Evolutionary conservation across 2,888 invertebrate genomes (phyloP), one percentile per base, ranked within the genome.

Genomic region (Calameuta idolon): DNA sequence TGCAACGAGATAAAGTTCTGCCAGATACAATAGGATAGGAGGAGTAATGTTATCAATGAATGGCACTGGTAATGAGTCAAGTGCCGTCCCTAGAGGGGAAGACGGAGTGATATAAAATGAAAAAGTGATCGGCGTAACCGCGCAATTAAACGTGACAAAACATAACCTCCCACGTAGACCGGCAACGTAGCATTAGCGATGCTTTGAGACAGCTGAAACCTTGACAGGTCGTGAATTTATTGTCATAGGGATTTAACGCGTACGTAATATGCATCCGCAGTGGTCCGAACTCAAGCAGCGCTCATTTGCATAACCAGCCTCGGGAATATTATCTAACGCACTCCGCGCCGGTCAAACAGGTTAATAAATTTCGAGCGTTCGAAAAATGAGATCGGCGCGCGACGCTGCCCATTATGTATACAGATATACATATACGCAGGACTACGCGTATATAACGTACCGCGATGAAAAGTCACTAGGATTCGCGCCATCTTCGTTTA

Each of bases 271-370:
- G 71, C 71, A 71, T 31, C 71, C 31, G 23, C 77, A 40, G 76
- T n/a, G 73, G 40, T 40, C 37, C 74, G 55, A 74, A 69, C 71
- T 79, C 55, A 69, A 69, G 76, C 69, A 74, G 69, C 74, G 30
- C 78, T 79, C 71, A 81, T 81, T 81, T 78, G 78, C 79, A 81
- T 79, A 81, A 81, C 79, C 78, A 78, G 79, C 74, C 78, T 71
- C 34, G 55, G 74, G 23, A 69, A 79, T 77, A 76, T 81, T 79
- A 81, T 76, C 74, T 78, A 81, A 79, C 73, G 78, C 75, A 74
- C 75, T 69, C n/a, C 69, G 1, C 34, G 75, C 68, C 75, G 69
- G 75, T 35, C 34, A 34, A 73, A 73, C 79, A 55, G 34, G 75
- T 73, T 73, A 77, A 79, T 77, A 76, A 79, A 77, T 77, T 77